Conservation (phyloP, 1,140 invertebrate genomes). For the Limonius californicus region DNA sequence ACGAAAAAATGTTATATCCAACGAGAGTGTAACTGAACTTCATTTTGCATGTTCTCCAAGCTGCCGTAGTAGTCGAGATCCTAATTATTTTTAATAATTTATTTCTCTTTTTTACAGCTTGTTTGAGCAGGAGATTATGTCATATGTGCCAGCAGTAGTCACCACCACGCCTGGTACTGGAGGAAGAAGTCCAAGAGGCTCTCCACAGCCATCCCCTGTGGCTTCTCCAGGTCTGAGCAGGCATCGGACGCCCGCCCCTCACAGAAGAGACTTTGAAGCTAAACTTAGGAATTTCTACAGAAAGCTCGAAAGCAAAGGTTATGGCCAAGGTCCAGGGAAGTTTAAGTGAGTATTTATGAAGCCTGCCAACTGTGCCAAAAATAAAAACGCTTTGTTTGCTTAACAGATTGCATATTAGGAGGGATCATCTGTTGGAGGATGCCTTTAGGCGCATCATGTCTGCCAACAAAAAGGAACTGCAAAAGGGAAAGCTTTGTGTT, state of each 20-base stretch:
- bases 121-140: conserved; percentile 98
- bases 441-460: conserved; percentile 97
- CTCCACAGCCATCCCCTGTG: conserved; percentile 71
- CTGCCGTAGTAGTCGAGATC: no score
- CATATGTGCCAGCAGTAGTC: conserved; percentile 78
- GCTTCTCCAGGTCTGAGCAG: conserved; percentile 73
- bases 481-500: conserved; percentile 92
- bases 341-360: conserved; percentile 80
- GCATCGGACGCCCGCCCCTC: conserved; percentile 78
- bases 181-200: conserved; percentile 52
- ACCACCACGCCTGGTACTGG: conserved; percentile 39
- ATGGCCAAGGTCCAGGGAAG: conserved; percentile 93
- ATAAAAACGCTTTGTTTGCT: conserved; percentile 10
- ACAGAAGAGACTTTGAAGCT: conserved; percentile 90
- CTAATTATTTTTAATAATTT: no score
- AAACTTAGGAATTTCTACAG: conserved; percentile 93
- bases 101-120: conserved; percentile 65
- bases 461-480: conserved; percentile 90
- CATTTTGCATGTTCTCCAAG: no score
- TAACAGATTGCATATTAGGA: conserved; percentile 81
- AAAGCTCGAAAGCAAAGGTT: conserved; percentile 94
- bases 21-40: no score
- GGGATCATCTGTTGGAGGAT: conserved; percentile 92
- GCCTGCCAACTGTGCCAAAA: neutral
- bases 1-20: no score